Evolutionary conservation across 2,113 vertebrate species (phyloP), one percentile per base, ranked within the genome.

Genomic region (Trinectes maculatus): DNA sequence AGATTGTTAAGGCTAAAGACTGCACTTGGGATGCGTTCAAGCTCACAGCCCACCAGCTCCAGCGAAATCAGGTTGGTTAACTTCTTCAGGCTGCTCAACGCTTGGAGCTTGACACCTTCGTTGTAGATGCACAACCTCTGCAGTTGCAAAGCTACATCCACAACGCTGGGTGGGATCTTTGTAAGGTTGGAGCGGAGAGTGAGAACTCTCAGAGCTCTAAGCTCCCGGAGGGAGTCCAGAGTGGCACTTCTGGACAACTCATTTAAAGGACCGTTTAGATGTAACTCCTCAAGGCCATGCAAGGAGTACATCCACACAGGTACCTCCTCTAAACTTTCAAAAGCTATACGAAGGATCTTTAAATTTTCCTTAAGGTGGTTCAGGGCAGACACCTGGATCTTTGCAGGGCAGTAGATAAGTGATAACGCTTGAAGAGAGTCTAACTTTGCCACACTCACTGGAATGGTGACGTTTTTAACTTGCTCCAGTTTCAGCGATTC

Each of bases 21-120:
- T 0, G 95, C 93, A 0, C 94, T 95, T 1, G 96, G 95, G 79
- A 96, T 94, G 3, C 95, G 93, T 63, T 96, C 95, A 59, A 97
- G 87, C 6, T 90, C 89, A 0, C 96, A 96, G 51, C 90, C 93
- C 25, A 92, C 88, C 31, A 96, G 80, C 82, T 95, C 93, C 58
- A 97, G 56, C 6, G 93, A 91, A 21, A 85, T 74, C 1, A 97
- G 71, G 9, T 64, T 88, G 0, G 28, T 88, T 18, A 97, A 79
- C 76, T 96, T 96, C 80, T 96, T 97, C 36, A 97, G 85, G 74
- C 83, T 92, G 80, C 93, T 95, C 8, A 94, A 92, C 1, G 91
- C 92, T 12, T 95, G 89, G 21, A 97, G 83, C 26, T 91, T 93
- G 6, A 79, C 83, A 6, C 92, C 93, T 4, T 95, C 94, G 0